Base-by-base conservation (phyloP, 2,888 invertebrate species). In the Mylabris sibirica region DNA sequence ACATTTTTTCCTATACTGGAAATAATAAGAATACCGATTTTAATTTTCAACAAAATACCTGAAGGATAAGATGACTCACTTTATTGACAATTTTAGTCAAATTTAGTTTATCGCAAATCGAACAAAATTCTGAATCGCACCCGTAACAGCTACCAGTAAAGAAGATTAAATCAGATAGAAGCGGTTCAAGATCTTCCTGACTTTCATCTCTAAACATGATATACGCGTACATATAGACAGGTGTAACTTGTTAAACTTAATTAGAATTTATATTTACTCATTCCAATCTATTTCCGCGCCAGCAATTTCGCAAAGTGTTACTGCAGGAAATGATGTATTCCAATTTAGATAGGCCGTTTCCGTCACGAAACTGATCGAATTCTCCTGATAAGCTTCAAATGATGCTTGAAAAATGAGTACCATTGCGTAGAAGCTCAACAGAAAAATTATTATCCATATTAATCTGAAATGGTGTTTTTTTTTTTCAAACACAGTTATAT, bases 321-420 rank as follows among this genome's bases (percentile, higher is more conserved):
- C 83, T 0, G 90, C 88, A 2, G 90, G 90, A 79, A 90, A 90
- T 1, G 88, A 87, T 0, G 90, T 90, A 72, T 89, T 87, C 88
- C 90, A 90, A 69, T 88, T 84, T 71, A 90, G 76, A 77, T 89
- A 90, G 59, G 89, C 86, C 0, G 90, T 90, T 78, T 87, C 87
- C 0, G 86, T 86, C 2, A 84, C 85, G 76, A 87, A 87, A 75
- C 85, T 86, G 59, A 87, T 85, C 2, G 86, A 81, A 73, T 86
- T 83, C 68, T 85, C 78, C 73, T 88, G 86, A 72, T 88, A 88
- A 1, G 87, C 85, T 73, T 87, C 86, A 2, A 88, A 87, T 0
- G 89, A 86, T 1, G 86, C 86, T 26, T 83, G 84, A 38, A 88
- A 84, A 0, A 87, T 84, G 65, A 86, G 82, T 41, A 88, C 77